These are phyloP conservation scores for Salvelinus namaycush DNA, from an alignment of 2,113 vertebrate species.

Conservation along the genomic window DNA sequence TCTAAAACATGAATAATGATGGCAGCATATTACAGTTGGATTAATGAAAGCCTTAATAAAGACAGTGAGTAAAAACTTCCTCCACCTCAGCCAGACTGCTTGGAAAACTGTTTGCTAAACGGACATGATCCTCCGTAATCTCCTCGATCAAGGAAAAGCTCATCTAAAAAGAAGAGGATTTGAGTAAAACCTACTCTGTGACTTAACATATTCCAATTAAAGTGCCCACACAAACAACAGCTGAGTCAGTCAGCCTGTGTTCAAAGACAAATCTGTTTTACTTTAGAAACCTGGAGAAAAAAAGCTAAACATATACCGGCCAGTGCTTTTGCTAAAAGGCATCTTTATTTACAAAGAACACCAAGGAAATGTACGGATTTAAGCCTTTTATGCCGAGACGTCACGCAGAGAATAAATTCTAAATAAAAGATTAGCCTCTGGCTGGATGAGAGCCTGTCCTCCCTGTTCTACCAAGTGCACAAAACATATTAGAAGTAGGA, in stretches of 20 bases:
- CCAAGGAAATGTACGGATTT: constrained; percentile 49
- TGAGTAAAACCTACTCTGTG: neutral
- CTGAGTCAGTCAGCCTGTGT: neutral
- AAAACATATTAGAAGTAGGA: constrained; percentile 37
- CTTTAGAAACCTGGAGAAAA: neutral
- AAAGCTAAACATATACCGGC: constrained; percentile 11
- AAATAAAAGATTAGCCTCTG: constrained; percentile 56
- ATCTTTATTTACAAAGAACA: constrained; percentile 51
- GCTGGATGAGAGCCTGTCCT: constrained; percentile 43
- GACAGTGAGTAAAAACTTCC: neutral
- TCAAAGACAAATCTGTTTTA: constrained; percentile 8
- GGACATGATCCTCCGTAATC: neutral
- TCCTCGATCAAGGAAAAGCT: neutral
- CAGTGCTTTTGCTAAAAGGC: constrained; percentile 26
- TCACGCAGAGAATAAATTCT: constrained; percentile 39
- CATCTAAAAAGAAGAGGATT: neutral
- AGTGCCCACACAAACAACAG: neutral
- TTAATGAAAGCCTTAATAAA: too few relatives aligned
- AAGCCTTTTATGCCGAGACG: constrained; percentile 52
- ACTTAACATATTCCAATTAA: neutral
- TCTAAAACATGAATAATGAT: neutral
- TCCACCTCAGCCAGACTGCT: neutral
- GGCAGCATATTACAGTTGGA: too few relatives aligned
- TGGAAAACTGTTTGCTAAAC: neutral
- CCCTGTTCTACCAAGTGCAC: constrained; percentile 40